These are phyloP conservation scores for Cyanoderma ruficeps DNA, from an alignment of 2,113 vertebrate species.

Conservation along the genomic window DNA sequence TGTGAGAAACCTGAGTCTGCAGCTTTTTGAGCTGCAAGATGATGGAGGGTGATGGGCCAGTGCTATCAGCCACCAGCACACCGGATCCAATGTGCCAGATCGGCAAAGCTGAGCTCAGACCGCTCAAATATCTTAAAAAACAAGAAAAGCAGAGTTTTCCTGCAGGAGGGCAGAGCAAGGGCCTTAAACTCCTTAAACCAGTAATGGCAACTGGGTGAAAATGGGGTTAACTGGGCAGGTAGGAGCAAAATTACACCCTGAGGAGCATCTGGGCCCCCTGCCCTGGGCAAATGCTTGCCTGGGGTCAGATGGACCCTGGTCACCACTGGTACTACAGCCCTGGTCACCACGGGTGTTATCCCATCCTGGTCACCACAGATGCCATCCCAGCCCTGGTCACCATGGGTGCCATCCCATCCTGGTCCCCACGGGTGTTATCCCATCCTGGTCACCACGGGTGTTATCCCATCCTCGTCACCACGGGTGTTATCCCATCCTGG, in stretches of 20 bases:
- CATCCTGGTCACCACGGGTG: background rate
- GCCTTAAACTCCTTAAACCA: background rate
- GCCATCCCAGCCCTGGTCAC: background rate
- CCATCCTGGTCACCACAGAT: background rate
- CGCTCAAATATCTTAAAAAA: background rate
- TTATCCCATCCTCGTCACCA: no score
- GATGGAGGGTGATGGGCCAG: background rate
- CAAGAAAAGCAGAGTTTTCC: background rate
- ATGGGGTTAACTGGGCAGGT: background rate
- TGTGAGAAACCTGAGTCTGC: background rate
- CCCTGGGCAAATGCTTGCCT: rapidly evolving
- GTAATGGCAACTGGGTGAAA: background rate
- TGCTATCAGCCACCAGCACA: rapidly evolving
- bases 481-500: background rate
- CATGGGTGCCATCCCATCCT: background rate
- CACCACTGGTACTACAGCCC: no score
- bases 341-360: background rate
- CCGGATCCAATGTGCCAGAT: background rate
- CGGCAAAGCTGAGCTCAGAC: background rate
- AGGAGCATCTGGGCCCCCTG: background rate
- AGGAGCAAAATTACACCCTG: background rate
- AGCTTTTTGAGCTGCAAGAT: background rate
- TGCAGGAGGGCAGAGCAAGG: background rate
- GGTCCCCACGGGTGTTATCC: background rate
- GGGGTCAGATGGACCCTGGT: background rate